Evolutionary conservation across 2,888 invertebrate species (phyloP).

Genomic region (Troides oblongomaculatus): DNA sequence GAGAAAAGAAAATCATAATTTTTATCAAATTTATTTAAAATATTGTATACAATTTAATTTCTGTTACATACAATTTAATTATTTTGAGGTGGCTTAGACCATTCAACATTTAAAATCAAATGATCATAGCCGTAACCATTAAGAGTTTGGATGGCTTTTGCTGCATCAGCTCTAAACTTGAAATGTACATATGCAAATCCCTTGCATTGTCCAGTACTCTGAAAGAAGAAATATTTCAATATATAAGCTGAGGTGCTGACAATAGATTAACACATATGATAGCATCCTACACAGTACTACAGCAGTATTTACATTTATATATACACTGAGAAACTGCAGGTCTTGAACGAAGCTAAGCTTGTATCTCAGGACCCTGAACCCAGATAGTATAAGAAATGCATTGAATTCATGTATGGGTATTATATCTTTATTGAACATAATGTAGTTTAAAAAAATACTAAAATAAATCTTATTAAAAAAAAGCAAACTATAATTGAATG

Average conservation of each 20-base stretch:
- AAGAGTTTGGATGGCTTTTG: slow-evolving; percentile 92
- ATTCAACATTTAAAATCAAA: slow-evolving; percentile 98
- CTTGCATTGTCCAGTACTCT: slow-evolving; percentile 91
- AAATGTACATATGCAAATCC: slow-evolving; percentile 99
- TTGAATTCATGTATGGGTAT: too few relatives aligned
- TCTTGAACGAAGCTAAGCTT: too few relatives aligned
- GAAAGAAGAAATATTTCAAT: slow-evolving; percentile 44
- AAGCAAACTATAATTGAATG: too few relatives aligned
- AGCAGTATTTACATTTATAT: too few relatives aligned
- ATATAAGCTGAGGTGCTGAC: background rate
- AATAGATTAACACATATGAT: too few relatives aligned
- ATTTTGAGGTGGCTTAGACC: slow-evolving; percentile 92
- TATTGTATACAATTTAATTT: slow-evolving; percentile 22
- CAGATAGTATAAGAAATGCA: too few relatives aligned
- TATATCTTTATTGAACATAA: too few relatives aligned
- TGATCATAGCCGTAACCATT: slow-evolving; percentile 98
- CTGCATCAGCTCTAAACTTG: slow-evolving; percentile 93
- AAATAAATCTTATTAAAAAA: too few relatives aligned
- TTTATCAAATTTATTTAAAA: slow-evolving; percentile 25
- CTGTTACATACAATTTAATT: slow-evolving; percentile 45
- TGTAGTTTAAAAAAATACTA: too few relatives aligned
- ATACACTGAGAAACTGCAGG: too few relatives aligned
- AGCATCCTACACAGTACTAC: too few relatives aligned
- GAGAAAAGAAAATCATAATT: background rate
- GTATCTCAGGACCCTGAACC: too few relatives aligned